These are phyloP conservation scores for Leptopilina boulardi DNA, from an alignment of 1,140 invertebrate species.

Conservation along the genomic window DNA sequence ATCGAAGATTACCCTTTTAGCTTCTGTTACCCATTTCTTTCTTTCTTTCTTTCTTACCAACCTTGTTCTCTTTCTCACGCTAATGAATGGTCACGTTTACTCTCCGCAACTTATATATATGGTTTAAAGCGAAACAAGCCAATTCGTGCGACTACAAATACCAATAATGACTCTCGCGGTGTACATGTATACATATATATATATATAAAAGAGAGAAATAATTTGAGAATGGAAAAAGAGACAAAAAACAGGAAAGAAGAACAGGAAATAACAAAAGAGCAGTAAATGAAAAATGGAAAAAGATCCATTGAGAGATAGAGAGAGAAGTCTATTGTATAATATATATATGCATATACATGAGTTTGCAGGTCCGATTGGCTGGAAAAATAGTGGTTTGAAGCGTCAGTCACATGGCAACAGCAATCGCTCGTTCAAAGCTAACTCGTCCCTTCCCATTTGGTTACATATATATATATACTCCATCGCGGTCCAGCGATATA, in stretches of 20 bases:
- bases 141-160: slow-evolving; percentile 5
- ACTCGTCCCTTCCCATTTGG: slow-evolving; percentile 48
- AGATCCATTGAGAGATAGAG: not conserved
- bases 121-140: slow-evolving; percentile 8
- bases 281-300: not conserved
- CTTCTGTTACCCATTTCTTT: slow-evolving; percentile 12
- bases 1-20: slow-evolving; percentile 13
- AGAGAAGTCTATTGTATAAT: too few species aligned
- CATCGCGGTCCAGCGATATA: slow-evolving; percentile 41
- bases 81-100: slow-evolving; percentile 17
- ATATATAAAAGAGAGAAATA: not conserved
- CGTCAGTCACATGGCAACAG: slow-evolving; percentile 67
- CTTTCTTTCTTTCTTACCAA: not conserved
- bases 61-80: slow-evolving; percentile 7
- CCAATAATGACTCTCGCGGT: not conserved
- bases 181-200: too few species aligned
- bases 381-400: slow-evolving; percentile 53
- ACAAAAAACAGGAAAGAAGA: not conserved
- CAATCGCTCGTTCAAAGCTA: slow-evolving; percentile 51
- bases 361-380: slow-evolving; percentile 38
- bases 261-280: not conserved
- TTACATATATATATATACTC: slow-evolving; percentile 54
- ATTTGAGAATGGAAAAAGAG: slow-evolving; percentile 19
- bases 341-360: not conserved
- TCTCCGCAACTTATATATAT: not conserved